phyloP scores from a whole-genome alignment of 2,797 vertebrate genomes.

The Bucorvus abyssinicus region DNA sequence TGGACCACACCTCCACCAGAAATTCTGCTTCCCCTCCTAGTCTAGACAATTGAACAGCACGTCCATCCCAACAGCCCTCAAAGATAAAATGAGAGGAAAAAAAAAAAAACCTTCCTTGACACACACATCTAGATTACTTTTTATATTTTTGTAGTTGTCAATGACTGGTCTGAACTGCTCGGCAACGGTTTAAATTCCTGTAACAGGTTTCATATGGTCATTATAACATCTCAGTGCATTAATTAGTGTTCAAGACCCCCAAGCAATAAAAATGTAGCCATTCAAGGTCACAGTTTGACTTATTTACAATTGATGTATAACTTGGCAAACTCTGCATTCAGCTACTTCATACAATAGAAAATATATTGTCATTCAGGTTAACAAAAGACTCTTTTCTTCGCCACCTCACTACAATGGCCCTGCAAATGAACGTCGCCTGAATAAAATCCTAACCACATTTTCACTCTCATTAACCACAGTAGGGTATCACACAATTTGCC shows the following conservation, averaged over 20 bases:
- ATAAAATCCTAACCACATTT: constrained; percentile 84
- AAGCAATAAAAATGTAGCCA: constrained; percentile 70
- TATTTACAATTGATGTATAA: constrained; percentile 79
- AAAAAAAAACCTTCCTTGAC: neutral
- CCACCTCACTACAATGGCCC: constrained; percentile 79
- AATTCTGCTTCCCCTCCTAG: neutral
- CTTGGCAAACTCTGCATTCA: constrained; percentile 74
- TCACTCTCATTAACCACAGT: constrained; percentile 86
- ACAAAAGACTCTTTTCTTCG: constrained; percentile 79
- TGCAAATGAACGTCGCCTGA: constrained; percentile 82
- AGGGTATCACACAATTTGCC: constrained; percentile 84
- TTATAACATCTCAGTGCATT: constrained; percentile 70
- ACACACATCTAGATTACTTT: neutral
- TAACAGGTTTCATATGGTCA: constrained; percentile 72
- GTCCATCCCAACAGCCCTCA: neutral
- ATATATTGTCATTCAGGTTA: constrained; percentile 80
- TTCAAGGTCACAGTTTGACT: constrained; percentile 81
- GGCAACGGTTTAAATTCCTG: constrained; percentile 31
- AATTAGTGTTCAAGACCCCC: constrained; percentile 75
- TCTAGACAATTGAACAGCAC: neutral
- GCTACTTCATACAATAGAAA: constrained; percentile 74
- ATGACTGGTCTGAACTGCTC: neutral
- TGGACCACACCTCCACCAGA: neutral
- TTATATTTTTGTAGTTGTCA: neutral
- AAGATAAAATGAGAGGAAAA: neutral